These are phyloP conservation scores for Crocuta crocuta DNA, from an alignment of 2,113 vertebrate genomes.

Conservation along the genomic window DNA sequence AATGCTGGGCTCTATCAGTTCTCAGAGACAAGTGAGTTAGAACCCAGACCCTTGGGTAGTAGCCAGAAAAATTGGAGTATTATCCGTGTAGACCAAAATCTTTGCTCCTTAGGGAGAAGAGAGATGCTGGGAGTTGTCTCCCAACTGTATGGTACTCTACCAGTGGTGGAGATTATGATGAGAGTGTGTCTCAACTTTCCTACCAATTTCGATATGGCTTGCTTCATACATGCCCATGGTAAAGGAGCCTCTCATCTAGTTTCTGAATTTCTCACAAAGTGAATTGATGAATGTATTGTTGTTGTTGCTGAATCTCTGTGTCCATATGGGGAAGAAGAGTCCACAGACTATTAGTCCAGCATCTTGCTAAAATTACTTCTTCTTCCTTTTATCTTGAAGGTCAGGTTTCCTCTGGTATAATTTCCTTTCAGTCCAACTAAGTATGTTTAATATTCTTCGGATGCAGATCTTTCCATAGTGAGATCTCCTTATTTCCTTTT, in stretches of 20 bases:
- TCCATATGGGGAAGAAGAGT: background rate
- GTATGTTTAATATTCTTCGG: background rate
- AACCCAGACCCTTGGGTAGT: background rate
- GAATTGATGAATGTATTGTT: background rate
- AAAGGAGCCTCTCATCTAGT: background rate
- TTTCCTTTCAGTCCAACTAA: background rate
- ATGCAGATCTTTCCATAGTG: background rate
- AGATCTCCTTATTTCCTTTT: background rate
- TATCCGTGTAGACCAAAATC: background rate
- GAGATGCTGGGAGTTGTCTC: background rate
- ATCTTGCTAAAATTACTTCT: background rate
- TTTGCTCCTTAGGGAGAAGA: background rate
- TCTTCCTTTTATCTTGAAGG: background rate
- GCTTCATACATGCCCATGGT: background rate
- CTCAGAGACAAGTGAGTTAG: background rate
- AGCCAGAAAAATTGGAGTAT: background rate
- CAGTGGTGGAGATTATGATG: background rate
- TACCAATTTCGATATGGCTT: background rate
- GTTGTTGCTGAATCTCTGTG: background rate
- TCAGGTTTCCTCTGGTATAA: background rate
- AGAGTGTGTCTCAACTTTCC: background rate
- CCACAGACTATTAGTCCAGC: background rate
- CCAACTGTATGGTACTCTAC: background rate
- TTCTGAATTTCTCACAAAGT: background rate
- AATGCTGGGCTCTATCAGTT: background rate